phyloP scores from a whole-genome alignment of 2,888 invertebrate species.

The Morinoia aosen region DNA sequence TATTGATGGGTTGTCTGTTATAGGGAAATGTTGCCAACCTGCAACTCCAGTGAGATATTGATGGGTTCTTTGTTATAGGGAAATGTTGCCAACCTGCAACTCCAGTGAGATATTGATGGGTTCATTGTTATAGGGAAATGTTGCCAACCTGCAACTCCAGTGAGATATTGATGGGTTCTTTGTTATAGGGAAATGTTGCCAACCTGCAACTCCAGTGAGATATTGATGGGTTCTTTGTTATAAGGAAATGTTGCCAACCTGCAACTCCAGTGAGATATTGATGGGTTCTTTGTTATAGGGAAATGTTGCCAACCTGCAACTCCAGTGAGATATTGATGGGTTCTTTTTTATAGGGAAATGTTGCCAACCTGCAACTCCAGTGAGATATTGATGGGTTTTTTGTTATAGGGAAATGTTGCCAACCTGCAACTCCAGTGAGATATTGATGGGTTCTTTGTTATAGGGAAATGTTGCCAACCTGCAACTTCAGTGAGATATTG shows the following conservation, averaged over 20 bases:
- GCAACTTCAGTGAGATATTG: background rate
- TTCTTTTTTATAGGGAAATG: background rate
- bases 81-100: slow-evolving; percentile 23
- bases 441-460: background rate
- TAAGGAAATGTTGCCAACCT: slow-evolving; percentile 12
- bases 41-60: background rate
- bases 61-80: background rate
- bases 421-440: background rate
- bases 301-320: slow-evolving; percentile 23
- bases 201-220: background rate
- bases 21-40: slow-evolving; percentile 20
- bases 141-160: slow-evolving; percentile 22
- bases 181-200: background rate
- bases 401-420: background rate
- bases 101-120: background rate
- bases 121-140: background rate
- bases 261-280: background rate
- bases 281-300: background rate
- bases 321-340: background rate
- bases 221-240: background rate
- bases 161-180: background rate
- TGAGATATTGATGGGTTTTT: background rate
- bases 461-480: slow-evolving; percentile 20
- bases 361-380: slow-evolving; percentile 22
- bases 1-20: background rate